phyloP scores from a whole-genome alignment of 2,888 invertebrate genomes.

The Hipparchia sbordonii region DNA sequence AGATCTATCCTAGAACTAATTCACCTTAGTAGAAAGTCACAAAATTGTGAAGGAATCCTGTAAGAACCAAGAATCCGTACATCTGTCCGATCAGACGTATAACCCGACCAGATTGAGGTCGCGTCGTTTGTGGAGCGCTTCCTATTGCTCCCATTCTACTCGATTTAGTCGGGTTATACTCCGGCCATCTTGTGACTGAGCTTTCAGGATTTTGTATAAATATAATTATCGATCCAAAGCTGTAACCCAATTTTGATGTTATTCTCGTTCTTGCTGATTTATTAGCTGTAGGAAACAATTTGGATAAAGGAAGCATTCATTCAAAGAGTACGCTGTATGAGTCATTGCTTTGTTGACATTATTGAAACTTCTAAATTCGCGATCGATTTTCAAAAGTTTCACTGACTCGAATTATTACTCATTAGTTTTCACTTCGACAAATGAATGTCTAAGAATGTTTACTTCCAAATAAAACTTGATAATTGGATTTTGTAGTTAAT shows the following conservation, averaged over 20 bases:
- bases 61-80: slow-evolving; percentile 71
- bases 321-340: slow-evolving; percentile 35
- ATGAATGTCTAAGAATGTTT: neutral
- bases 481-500: slow-evolving; percentile 44
- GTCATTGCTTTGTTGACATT: slow-evolving; percentile 66
- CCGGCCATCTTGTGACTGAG: slow-evolving; percentile 80
- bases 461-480: neutral
- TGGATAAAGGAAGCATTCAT: slow-evolving; percentile 34
- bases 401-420: neutral
- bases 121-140: slow-evolving; percentile 55
- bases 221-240: slow-evolving; percentile 74
- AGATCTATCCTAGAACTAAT: slow-evolving; percentile 47
- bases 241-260: slow-evolving; percentile 67
- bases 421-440: neutral
- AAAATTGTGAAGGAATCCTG: slow-evolving; percentile 62
- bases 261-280: slow-evolving; percentile 49
- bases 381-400: slow-evolving; percentile 36
- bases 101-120: slow-evolving; percentile 71
- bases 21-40: slow-evolving; percentile 49
- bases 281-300: slow-evolving; percentile 26
- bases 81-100: slow-evolving; percentile 76
- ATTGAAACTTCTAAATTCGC: slow-evolving; percentile 31
- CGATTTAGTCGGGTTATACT: slow-evolving; percentile 63
- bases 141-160: slow-evolving; percentile 54
- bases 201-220: slow-evolving; percentile 77